Conservation (phyloP, 2,113 vertebrate species). For the Brachypteracias leptosomus region DNA sequence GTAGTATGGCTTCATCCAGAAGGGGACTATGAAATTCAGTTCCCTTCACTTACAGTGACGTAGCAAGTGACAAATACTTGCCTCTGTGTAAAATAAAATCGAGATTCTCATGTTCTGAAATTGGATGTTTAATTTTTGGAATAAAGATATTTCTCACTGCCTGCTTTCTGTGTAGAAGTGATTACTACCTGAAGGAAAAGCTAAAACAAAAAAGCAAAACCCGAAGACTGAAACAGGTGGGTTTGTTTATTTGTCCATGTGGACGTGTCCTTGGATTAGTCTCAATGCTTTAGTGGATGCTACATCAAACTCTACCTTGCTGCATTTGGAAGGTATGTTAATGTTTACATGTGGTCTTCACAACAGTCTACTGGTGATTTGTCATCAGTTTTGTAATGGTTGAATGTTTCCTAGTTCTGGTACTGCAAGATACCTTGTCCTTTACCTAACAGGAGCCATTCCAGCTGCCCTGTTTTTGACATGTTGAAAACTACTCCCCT, state of each 20-base stretch:
- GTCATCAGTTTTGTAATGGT: background rate
- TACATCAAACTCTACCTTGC: background rate
- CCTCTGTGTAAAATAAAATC: background rate
- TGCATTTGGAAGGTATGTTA: background rate
- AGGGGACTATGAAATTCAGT: background rate
- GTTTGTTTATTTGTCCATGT: background rate
- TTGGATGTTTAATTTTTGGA: conserved; percentile 40
- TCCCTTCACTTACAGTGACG: background rate
- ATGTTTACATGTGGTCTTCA: background rate
- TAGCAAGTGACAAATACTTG: background rate
- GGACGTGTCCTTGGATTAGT: fast-evolving
- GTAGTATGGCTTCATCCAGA: background rate
- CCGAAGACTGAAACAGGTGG: background rate
- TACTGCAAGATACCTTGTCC: background rate
- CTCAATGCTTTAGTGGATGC: background rate
- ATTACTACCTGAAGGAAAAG: background rate
- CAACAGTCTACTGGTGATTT: background rate
- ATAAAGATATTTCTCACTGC: conserved; percentile 67
- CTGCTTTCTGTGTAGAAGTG: background rate
- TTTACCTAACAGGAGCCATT: background rate
- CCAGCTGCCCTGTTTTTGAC: fast-evolving
- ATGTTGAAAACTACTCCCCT: background rate
- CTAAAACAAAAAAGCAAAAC: background rate
- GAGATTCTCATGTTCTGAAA: background rate
- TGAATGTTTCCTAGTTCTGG: background rate